Conservation (phyloP, 2,888 invertebrate genomes). For the Lithophane socia region DNA sequence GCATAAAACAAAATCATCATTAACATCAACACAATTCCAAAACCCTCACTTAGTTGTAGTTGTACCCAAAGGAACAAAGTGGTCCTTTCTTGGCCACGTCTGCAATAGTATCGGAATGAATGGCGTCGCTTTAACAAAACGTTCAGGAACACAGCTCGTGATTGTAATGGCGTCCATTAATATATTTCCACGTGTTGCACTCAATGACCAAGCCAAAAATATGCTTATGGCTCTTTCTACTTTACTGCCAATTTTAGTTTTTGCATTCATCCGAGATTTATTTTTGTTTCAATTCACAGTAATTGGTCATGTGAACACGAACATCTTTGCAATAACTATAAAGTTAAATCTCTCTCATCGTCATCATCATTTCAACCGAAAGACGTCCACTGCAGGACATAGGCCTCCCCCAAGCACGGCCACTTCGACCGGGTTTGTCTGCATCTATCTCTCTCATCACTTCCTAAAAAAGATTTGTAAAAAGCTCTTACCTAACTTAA, state of each 20-base stretch:
- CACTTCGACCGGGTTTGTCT: too few relatives aligned
- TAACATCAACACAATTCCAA: slow-evolving; percentile 16
- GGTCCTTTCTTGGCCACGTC: slow-evolving; percentile 6
- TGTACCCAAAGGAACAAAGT: slow-evolving; percentile 10
- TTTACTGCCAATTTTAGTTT: slow-evolving; percentile 26
- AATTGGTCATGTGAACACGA: not conserved
- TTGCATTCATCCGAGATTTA: not conserved
- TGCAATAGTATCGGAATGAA: slow-evolving; percentile 37
- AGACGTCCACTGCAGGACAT: too few relatives aligned
- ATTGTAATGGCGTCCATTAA: slow-evolving; percentile 45
- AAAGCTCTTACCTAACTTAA: slow-evolving; percentile 32
- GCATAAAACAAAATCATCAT: not conserved
- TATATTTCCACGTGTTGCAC: slow-evolving; percentile 57
- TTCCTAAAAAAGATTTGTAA: slow-evolving; percentile 2
- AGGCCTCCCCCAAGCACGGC: too few relatives aligned
- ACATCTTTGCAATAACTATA: not conserved
- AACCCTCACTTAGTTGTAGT: not conserved
- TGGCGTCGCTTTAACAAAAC: slow-evolving; percentile 34
- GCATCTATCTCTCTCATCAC: not conserved
- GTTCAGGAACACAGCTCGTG: slow-evolving; percentile 26
- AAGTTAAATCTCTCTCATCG: too few relatives aligned
- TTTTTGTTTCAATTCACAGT: not conserved
- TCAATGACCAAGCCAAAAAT: slow-evolving; percentile 25
- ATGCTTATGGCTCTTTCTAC: slow-evolving; percentile 5
- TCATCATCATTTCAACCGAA: too few relatives aligned